Base-by-base conservation (phyloP, 2,797 vertebrate genomes). In the Pipistrellus pipistrellus region DNA sequence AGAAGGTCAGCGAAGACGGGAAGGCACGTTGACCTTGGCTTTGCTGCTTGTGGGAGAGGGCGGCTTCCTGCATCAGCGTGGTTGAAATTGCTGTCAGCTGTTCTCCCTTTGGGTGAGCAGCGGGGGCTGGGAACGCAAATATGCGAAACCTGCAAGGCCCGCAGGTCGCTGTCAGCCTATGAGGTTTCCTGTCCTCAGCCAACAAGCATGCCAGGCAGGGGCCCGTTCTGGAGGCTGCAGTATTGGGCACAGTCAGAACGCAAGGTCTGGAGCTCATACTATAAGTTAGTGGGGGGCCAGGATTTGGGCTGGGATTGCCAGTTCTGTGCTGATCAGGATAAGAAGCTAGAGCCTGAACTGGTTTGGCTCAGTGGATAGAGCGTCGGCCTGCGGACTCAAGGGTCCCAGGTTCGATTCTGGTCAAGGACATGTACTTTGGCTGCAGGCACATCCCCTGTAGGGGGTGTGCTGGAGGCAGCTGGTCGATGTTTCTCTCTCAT, bases 91-190 rank as follows among this genome's bases (percentile, higher is more conserved):
- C 44, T 85, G 32, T 80, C 86, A 84, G 27, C 13, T n/a, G 38
- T 23, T 91, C 96, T 84, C 95, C 95, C 85, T 94, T 90, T 51
- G 84, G 99, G 99, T 99, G 99, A 5, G 98, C 15, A 98, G 98
- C 96, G 98, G 98, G 99, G 99, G 99, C 99, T 0, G 98, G 99
- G 82, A 98, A 98, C 12, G 99, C 98, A 85, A 99, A 99, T 0
- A 88, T 98, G 35, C 99, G 99, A 95, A 98, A 97, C 4, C 97
- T 99, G 75, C 97, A 96, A 90, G 98, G 98, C 91, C 98, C 98
- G 0, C 93, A 27, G 84, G 98, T 73, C 98, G 98, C 96, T 76
- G 13, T 2, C 5, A 25, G 57, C 57, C 57, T 13, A 2, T 12
- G 57, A 13, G 5, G 4, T 6, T 27, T 13, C 57, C 35, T 71